Conservation (phyloP, 2,113 vertebrate genomes). For the Albula goreensis region DNA sequence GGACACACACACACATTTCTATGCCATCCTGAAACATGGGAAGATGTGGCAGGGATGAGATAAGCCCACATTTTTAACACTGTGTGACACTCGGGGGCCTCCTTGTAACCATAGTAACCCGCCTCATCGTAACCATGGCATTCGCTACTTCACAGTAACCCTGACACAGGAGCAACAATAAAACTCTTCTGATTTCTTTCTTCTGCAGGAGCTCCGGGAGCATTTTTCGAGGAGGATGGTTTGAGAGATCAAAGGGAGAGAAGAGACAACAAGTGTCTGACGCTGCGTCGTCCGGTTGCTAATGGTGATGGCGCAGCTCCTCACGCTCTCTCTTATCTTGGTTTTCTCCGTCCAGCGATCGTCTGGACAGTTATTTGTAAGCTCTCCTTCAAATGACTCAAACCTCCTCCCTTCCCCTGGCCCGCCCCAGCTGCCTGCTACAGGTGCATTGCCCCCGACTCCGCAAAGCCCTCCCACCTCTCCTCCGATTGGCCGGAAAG, state of each 20-base stretch:
- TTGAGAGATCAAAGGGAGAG: not conserved
- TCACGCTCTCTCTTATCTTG: slow-evolving; percentile 31
- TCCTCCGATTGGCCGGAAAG: not conserved
- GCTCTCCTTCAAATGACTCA: slow-evolving; percentile 7
- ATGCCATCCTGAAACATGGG: too few relatives aligned
- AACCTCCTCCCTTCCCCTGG: not conserved
- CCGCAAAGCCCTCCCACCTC: not conserved
- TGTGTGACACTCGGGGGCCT: not conserved
- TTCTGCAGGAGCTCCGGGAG: not conserved
- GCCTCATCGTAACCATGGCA: not conserved
- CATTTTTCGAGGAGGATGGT: slow-evolving; percentile 25
- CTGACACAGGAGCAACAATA: not conserved
- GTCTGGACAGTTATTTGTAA: slow-evolving; percentile 26
- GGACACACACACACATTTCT: too few relatives aligned
- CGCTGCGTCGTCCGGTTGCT: not conserved
- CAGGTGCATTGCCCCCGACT: not conserved
- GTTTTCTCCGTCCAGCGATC: slow-evolving; percentile 28
- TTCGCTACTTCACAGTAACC: not conserved
- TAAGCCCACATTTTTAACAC: too few relatives aligned
- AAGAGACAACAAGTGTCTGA: not conserved
- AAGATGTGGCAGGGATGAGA: too few relatives aligned
- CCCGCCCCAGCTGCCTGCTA: slow-evolving; percentile 7
- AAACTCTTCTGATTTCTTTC: not conserved
- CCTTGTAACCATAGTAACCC: not conserved
- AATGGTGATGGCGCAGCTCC: slow-evolving; percentile 29